Base-by-base conservation (phyloP, 2,797 vertebrate species). In the Odontamblyopus lacepedii region DNA sequence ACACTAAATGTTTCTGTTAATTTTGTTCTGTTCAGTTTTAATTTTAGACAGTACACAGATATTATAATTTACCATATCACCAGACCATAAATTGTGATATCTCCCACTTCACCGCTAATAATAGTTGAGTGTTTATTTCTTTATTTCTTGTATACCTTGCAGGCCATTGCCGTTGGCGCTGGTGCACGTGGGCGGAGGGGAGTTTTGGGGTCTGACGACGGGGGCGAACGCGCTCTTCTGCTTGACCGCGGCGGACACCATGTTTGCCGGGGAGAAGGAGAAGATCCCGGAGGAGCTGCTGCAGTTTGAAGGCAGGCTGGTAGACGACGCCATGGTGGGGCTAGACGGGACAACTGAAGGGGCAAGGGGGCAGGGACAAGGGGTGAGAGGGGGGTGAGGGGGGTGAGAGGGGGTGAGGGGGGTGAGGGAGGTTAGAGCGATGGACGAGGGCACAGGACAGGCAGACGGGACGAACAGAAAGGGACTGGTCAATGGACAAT, bases 181-280 rank as follows among this genome's bases (percentile, higher is more conserved):
- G 95, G 95, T 99, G 94, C 98, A 99, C 67, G 96, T 98, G 87
- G 97, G 98, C 61, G 98, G 97, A 2, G 98, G 97, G 55, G 98
- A 99, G 69, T 96, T 97, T 79, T 99, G 98, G 61, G 98, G 98
- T 93, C 98, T 96, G 83, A 99, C 97, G 0, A 99, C 98, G 0
- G 98, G 98, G 7, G 98, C 98, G 2, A 99, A 99, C 74, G 98
- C 98, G 77, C 98, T 99, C 95, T 99, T 99, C 94, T 99, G 98
- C 80, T 99, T 99, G 90, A 99, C 98, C 0, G 98, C 92, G 4
- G 92, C 97, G 0, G 97, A 99, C 86, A 99, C 97, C 97, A 99
- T 99, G 95, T 99, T 99, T 90, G 98, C 98, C 81, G 98, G 98
- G 85, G 97, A 99, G 93, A 99, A 99, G 91, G 98, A 99, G 93